Percentiles rank a stretch among this genome's conserved stretches.
These are phyloP conservation scores for Kryphioiulus occultus DNA, from an alignment of 2,888 invertebrate genomes.

Conservation along the genomic window DNA sequence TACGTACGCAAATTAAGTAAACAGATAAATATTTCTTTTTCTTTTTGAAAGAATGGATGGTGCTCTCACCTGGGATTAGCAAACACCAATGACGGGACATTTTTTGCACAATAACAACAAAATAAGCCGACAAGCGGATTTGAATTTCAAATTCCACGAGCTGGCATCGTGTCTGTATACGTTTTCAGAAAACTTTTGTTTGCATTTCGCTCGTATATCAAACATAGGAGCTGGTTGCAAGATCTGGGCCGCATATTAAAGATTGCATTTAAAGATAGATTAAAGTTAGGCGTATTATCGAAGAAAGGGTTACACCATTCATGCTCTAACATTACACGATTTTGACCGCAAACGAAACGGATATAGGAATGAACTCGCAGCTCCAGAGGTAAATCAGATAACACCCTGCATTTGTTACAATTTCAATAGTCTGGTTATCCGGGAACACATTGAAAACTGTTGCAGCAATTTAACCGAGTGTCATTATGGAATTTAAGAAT, in stretches of 20 bases:
- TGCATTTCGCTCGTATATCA: not conserved
- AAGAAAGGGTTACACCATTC: slow-evolving; percentile 32
- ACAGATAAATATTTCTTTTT: not conserved
- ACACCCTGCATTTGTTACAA: not conserved
- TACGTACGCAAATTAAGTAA: not conserved
- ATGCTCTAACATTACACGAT: slow-evolving; percentile 39
- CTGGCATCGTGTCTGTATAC: not conserved
- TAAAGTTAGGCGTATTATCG: slow-evolving; percentile 7
- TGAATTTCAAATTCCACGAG: not conserved
- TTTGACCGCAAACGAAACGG: slow-evolving; percentile 27
- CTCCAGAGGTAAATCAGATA: slow-evolving; percentile 29
- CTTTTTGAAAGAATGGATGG: not conserved
- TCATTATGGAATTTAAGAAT: not conserved
- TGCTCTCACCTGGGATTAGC: not conserved
- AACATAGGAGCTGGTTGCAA: not conserved
- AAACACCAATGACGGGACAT: slow-evolving; percentile 32
- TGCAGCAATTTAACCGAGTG: not conserved
- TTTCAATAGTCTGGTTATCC: not conserved
- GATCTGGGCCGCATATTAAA: slow-evolving; percentile 2
- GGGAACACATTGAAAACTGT: not conserved
- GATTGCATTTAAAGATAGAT: slow-evolving; percentile 36
- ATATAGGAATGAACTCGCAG: slow-evolving; percentile 10
- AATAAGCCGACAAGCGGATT: slow-evolving; percentile 36
- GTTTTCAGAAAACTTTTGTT: not conserved
- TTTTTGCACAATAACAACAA: slow-evolving; percentile 39